Evolutionary conservation across 2,888 invertebrate species (phyloP).

Genomic region (Odontothrips loti): DNA sequence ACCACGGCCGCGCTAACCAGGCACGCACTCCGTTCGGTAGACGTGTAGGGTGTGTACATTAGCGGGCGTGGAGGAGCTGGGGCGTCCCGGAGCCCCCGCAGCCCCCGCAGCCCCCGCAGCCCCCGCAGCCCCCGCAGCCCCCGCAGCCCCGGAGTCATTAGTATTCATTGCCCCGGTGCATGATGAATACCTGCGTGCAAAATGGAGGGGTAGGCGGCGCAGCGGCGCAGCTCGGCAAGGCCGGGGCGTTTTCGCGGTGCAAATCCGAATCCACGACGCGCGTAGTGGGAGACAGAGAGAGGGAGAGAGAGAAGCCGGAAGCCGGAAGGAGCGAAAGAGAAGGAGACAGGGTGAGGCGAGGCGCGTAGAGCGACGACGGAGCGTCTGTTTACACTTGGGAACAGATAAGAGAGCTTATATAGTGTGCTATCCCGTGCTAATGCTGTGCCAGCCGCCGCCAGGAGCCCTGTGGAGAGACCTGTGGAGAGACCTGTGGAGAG

Average conservation of each 20-base stretch:
- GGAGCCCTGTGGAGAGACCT: not conserved
- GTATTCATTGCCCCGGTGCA: not conserved
- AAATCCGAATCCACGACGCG: too few species aligned
- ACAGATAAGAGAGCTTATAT: slow-evolving; percentile 15
- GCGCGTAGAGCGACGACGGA: not conserved
- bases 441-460: not conserved
- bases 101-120: too few species aligned
- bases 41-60: not conserved
- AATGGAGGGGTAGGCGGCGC: not conserved
- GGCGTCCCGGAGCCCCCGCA: too few species aligned
- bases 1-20: too few species aligned
- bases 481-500: not conserved
- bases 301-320: too few species aligned
- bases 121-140: too few species aligned
- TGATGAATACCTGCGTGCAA: not conserved
- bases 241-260: not conserved
- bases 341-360: too few species aligned
- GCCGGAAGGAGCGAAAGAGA: too few species aligned
- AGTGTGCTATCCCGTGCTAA: not conserved
- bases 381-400: slow-evolving; percentile 21
- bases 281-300: too few species aligned
- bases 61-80: not conserved
- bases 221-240: too few species aligned
- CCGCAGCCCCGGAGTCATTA: not conserved
- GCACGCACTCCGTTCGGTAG: too few species aligned